A percentile compares a stretch with the other conserved stretches of the same genome.
Evolutionary conservation across 2,113 vertebrate species (phyloP).

Genomic region (Pavo muticus): DNA sequence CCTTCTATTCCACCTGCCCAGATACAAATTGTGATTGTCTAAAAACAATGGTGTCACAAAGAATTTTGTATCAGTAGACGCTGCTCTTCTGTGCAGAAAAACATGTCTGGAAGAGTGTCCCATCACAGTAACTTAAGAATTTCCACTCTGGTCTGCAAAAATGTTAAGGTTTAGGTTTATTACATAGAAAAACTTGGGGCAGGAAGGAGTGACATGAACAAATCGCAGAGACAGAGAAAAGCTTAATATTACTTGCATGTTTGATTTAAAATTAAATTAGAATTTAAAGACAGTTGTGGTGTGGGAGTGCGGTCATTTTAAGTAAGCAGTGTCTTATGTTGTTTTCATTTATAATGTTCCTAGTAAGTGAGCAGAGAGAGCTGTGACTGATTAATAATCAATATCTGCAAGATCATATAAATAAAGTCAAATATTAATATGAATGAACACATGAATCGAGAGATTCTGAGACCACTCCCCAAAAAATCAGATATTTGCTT

Average conservation of each 20-base stretch:
- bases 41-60: background rate
- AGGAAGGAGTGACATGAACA: background rate
- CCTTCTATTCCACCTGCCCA: background rate
- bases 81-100: background rate
- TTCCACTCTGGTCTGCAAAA: background rate
- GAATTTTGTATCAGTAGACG: background rate
- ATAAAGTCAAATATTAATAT: conserved; percentile 15
- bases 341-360: background rate
- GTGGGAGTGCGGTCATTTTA: conserved; percentile 30
- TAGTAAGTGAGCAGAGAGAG: background rate
- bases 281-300: conserved; percentile 6
- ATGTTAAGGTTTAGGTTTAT: background rate
- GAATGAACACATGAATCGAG: conserved; percentile 16
- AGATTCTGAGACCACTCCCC: background rate
- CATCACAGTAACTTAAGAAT: background rate
- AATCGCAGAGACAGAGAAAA: background rate
- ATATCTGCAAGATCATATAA: background rate
- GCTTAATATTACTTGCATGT: background rate
- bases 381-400: conserved; percentile 29
- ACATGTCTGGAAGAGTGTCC: background rate
- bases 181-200: background rate
- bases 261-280: background rate
- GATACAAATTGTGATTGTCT: background rate
- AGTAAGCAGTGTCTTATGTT: conserved; percentile 13
- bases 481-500: conserved; percentile 1